Evolutionary conservation across 37 sponge, comb jelly and placozoan genomes (phyloP), one percentile per base, ranked within the genome.

Genomic region (Eunapius fragilis): DNA sequence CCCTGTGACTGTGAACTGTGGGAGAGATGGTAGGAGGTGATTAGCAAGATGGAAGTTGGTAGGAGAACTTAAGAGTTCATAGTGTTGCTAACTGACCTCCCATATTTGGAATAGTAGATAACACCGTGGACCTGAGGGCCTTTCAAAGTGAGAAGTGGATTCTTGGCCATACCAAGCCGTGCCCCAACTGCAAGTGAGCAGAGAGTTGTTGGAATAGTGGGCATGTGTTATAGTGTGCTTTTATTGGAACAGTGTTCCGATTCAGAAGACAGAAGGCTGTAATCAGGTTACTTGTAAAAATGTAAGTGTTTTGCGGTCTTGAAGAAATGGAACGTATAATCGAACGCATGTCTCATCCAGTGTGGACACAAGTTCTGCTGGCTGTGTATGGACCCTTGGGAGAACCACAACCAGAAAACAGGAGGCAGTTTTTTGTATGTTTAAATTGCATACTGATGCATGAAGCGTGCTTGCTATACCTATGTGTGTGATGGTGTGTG

Each of bases 1-100:
- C 96, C 96, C 0, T 90, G 91, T 38, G 86, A 84, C 68, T 96
- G 96, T 86, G 91, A 96, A 38, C 82, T 96, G 71, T 96, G 96
- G 96, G 74, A 82, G 28, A 82, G 80, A 67, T 96, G 96, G 96
- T 87, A 82, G 72, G 67, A 81, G 28, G 87, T 86, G 14, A 81
- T 89, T 14, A 30, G 72, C 22, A 71, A 34, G 31, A 92, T 87
- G 87, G 72, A 69, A 79, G 78, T 32, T 25, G 85, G 85, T 85
- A 31, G 6, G n/a, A n/a, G n/a, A n/a, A n/a, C n/a, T n/a, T n/a
- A n/a, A n/a, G 70, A 13, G 30, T 1, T 33, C 25, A 3, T 25
- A 6, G 6, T 41, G 6, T 41, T 41, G 6, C 6, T 41, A 41
- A 41, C 6, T 6, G 6, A 6, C 6, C 41, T 41, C 6, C 41